Conservation (phyloP, 2,888 invertebrate genomes). For the Pelosia muscerda region DNA sequence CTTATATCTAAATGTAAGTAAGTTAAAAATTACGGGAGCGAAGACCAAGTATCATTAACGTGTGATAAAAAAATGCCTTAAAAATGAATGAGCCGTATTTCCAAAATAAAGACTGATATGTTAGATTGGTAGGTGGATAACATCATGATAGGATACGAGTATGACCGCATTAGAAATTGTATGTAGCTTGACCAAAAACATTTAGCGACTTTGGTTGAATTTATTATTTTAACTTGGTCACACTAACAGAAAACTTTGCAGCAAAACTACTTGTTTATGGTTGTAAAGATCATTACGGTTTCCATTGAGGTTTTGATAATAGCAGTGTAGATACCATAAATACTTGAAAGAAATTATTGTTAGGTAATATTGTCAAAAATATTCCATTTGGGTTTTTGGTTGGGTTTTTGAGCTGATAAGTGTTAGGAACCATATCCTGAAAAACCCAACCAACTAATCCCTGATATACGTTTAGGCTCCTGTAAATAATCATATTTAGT, state of each 20-base stretch:
- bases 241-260: background rate
- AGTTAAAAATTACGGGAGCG: background rate
- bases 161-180: slow-evolving; percentile 8
- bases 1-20: background rate
- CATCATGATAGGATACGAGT: slow-evolving; percentile 39
- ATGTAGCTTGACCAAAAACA: slow-evolving; percentile 8
- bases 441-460: no score
- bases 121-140: slow-evolving; percentile 44
- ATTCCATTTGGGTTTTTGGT: no score
- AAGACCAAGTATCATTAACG: background rate
- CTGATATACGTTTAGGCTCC: no score
- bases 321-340: background rate
- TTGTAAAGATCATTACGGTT: background rate
- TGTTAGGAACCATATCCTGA: no score
- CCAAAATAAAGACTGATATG: slow-evolving; percentile 64
- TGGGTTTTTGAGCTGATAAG: no score
- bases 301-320: background rate
- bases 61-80: slow-evolving; percentile 55
- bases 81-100: slow-evolving; percentile 55
- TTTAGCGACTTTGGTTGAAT: slow-evolving; percentile 5
- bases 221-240: background rate
- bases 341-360: background rate
- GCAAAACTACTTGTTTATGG: background rate
- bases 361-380: background rate
- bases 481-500: no score